Conservation (phyloP, 2,888 invertebrate genomes). For the Rhingia campestris region DNA sequence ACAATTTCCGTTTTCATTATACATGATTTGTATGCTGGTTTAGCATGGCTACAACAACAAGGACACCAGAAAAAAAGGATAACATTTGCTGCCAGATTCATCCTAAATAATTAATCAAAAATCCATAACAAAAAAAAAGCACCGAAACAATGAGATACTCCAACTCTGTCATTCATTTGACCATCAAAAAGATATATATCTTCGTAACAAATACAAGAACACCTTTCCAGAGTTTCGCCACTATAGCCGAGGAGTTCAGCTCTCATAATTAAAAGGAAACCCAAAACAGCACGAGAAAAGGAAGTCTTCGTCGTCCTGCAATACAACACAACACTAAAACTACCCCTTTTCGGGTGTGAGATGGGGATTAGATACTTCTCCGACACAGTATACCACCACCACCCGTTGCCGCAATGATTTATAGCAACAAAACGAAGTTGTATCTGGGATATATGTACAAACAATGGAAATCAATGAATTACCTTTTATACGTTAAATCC, state of each 20-base stretch:
- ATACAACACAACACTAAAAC: conserved; percentile 25
- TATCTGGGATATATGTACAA: conserved; percentile 70
- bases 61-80: conserved; percentile 25
- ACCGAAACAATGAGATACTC: background rate
- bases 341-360: conserved; percentile 32
- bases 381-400: background rate
- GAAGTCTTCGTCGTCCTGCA: background rate
- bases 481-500: conserved; percentile 70
- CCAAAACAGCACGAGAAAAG: conserved; percentile 5
- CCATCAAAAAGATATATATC: conserved; percentile 54
- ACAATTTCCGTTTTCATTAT: conserved; percentile 43
- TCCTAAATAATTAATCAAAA: conserved; percentile 65
- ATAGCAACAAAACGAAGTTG: conserved; percentile 68
- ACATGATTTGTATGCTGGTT: background rate
- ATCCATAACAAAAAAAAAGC: conserved; percentile 38
- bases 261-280: conserved; percentile 64
- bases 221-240: conserved; percentile 22
- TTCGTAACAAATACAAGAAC: conserved; percentile 15
- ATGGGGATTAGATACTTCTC: conserved; percentile 4
- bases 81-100: conserved; percentile 54
- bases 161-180: conserved; percentile 57
- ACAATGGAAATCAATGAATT: conserved; percentile 74
- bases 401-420: conserved; percentile 56
- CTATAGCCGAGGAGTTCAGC: conserved; percentile 31
- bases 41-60: background rate